These are phyloP conservation scores for Irena cyanogastra DNA, from an alignment of 2,113 vertebrate species.

Conservation along the genomic window DNA sequence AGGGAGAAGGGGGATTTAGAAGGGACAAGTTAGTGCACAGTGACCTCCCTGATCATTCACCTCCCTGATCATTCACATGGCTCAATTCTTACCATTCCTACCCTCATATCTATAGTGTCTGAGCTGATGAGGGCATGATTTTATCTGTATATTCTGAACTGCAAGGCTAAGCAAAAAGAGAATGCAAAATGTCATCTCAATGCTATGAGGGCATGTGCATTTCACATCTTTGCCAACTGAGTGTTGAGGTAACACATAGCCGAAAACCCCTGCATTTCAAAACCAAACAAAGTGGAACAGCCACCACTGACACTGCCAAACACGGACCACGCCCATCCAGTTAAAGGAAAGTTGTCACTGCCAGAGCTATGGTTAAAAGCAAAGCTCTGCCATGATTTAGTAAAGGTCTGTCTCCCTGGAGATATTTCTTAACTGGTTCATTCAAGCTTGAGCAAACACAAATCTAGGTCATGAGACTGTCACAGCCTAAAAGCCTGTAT, in stretches of 20 bases:
- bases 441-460: constrained; percentile 20
- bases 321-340: accelerated
- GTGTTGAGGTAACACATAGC: background rate
- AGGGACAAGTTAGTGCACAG: background rate
- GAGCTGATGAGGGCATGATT: background rate
- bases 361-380: background rate
- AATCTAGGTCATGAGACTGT: constrained; percentile 54
- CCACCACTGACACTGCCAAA: background rate
- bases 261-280: background rate
- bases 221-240: background rate
- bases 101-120: background rate
- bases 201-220: background rate
- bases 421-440: background rate
- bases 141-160: background rate
- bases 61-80: background rate
- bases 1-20: background rate
- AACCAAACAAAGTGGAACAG: background rate
- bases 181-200: background rate
- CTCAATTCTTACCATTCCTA: background rate
- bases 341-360: background rate
- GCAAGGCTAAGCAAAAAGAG: background rate
- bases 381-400: background rate
- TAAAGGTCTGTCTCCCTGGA: constrained; percentile 1
- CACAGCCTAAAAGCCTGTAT: background rate
- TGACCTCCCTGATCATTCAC: background rate